These are phyloP conservation scores for Odocoileus virginianus DNA, from an alignment of 2,113 vertebrate species.

Conservation along the genomic window DNA sequence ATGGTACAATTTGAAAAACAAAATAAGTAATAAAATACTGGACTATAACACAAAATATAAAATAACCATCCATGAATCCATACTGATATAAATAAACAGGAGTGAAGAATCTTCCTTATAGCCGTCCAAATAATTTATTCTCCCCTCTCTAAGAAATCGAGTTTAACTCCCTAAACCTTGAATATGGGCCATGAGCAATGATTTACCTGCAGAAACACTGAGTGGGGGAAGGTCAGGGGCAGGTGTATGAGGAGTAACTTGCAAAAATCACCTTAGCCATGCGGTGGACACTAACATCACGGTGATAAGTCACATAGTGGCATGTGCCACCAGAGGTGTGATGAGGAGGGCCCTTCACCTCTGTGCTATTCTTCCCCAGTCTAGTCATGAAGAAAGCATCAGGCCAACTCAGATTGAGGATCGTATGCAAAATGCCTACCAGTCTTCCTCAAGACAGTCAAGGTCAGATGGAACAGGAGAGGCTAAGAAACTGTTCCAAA, in stretches of 20 bases:
- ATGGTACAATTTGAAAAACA: not conserved
- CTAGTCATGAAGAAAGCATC: not conserved
- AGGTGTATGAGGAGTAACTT: not conserved
- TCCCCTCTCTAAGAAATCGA: not conserved
- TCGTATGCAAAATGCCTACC: not conserved
- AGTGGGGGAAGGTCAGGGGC: fast-evolving
- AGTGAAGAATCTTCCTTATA: not conserved
- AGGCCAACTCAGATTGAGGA: not conserved
- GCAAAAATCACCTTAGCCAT: not conserved
- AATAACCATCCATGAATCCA: not conserved
- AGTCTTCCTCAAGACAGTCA: not conserved
- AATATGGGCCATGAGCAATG: not conserved
- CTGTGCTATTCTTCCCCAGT: not conserved
- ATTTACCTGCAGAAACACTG: not conserved
- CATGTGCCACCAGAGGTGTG: fast-evolving
- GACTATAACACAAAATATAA: not conserved
- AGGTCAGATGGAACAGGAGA: not conserved
- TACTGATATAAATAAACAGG: not conserved
- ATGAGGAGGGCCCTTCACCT: not conserved
- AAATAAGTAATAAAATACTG: not conserved
- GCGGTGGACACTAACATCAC: not conserved
- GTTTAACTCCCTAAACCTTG: not conserved
- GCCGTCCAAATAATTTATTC: not conserved
- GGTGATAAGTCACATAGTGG: not conserved
- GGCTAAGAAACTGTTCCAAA: not conserved